phyloP scores from a whole-genome alignment of 1,140 invertebrate genomes.

The Schlechtendalia chinensis region DNA sequence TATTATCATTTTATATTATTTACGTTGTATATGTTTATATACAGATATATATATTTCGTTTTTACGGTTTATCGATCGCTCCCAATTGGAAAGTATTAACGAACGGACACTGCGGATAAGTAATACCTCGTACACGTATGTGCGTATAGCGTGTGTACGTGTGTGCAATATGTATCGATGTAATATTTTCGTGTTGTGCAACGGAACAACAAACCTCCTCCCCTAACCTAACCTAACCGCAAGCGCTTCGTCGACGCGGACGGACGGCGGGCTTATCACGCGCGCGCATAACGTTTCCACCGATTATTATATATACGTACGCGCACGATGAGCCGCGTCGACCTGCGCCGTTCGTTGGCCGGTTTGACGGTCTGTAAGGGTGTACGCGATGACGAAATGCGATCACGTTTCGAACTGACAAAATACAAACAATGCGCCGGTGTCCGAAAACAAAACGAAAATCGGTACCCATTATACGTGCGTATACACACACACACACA shows the following conservation, averaged over 20 bases:
- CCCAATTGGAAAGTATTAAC: slow-evolving; percentile 29
- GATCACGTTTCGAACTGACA: background rate
- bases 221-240: no score
- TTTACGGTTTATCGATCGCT: slow-evolving; percentile 26
- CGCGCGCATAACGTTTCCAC: background rate
- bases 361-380: background rate
- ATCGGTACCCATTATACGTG: background rate
- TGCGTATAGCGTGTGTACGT: background rate
- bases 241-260: no score
- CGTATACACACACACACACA: no score
- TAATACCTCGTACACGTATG: no score
- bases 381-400: background rate
- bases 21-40: no score
- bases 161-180: background rate
- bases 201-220: slow-evolving; percentile 1
- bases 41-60: background rate
- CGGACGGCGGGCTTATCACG: background rate
- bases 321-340: background rate
- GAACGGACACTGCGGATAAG: background rate
- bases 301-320: no score
- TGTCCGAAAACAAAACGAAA: background rate
- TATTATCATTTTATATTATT: background rate
- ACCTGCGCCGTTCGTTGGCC: background rate
- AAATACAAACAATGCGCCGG: slow-evolving; percentile 8
- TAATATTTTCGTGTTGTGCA: background rate